phyloP scores from a whole-genome alignment of 2,113 vertebrate species.

The Girardinichthys multiradiatus region DNA sequence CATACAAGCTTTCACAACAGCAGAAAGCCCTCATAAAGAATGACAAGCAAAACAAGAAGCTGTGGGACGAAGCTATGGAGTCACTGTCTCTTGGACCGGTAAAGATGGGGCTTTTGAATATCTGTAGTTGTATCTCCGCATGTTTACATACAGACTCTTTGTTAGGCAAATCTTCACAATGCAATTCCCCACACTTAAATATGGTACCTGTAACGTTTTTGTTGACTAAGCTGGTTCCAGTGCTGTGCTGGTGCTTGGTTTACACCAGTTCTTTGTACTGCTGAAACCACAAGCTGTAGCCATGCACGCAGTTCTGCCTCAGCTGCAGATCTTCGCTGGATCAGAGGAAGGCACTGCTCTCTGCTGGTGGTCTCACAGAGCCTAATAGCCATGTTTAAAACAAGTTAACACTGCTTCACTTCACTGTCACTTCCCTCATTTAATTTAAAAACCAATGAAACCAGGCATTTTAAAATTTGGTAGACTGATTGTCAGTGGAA shows the following conservation, averaged over 20 bases:
- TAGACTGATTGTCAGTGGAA: too few species aligned
- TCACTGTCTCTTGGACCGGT: slow-evolving; percentile 91
- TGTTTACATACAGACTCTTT: neutral
- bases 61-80: slow-evolving; percentile 91
- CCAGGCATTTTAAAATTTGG: too few species aligned
- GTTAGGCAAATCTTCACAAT: neutral
- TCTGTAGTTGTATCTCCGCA: neutral
- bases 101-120: slow-evolving; percentile 4
- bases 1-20: slow-evolving; percentile 87
- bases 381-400: neutral
- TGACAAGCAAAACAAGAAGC: slow-evolving; percentile 89
- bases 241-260: neutral
- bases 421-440: too few species aligned
- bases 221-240: neutral
- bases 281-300: too few species aligned
- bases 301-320: too few species aligned
- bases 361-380: neutral
- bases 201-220: too few species aligned
- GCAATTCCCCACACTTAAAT: neutral
- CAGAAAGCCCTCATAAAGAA: slow-evolving; percentile 88
- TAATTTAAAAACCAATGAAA: too few species aligned
- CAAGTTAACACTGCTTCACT: too few species aligned
- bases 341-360: neutral
- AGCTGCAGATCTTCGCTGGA: too few species aligned
- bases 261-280: too few species aligned